Evolutionary conservation across 2,113 vertebrate genomes (phyloP).

Genomic region (Corydoras sp.): DNA sequence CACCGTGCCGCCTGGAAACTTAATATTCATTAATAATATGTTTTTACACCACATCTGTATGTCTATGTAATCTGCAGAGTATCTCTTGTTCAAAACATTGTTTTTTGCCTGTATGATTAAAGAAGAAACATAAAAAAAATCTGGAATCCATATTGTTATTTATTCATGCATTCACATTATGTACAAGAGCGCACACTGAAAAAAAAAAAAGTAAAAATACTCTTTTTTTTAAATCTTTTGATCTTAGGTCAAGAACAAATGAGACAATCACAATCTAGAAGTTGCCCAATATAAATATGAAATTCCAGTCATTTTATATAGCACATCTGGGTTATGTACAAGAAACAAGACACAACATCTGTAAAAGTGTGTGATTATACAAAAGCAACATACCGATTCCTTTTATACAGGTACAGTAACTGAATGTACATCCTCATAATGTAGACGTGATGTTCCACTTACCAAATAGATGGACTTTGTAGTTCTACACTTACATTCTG

Average conservation of each 20-base stretch:
- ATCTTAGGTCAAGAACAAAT: constrained; percentile 74
- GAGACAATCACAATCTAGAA: constrained; percentile 90
- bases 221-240: constrained; percentile 58
- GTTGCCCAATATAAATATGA: constrained; percentile 92
- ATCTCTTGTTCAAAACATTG: no score
- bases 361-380: constrained; percentile 27
- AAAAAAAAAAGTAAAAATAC: constrained; percentile 57
- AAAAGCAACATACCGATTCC: constrained; percentile 12
- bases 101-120: no score
- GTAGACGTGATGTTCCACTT: no score
- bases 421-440: constrained; percentile 62
- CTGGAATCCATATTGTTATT: no score
- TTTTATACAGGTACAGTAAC: constrained; percentile 69
- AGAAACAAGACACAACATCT: constrained; percentile 76
- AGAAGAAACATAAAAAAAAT: no score
- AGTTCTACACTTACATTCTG: no score
- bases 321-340: constrained; percentile 96
- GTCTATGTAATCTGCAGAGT: no score
- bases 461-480: no score
- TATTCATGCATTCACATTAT: constrained; percentile 88
- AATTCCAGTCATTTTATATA: constrained; percentile 73
- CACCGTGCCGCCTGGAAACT: no score
- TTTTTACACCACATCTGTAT: no score
- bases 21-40: no score
- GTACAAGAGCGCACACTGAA: constrained; percentile 89